Conservation (phyloP, 2,888 invertebrate genomes). For the Eupsilia transversa region DNA sequence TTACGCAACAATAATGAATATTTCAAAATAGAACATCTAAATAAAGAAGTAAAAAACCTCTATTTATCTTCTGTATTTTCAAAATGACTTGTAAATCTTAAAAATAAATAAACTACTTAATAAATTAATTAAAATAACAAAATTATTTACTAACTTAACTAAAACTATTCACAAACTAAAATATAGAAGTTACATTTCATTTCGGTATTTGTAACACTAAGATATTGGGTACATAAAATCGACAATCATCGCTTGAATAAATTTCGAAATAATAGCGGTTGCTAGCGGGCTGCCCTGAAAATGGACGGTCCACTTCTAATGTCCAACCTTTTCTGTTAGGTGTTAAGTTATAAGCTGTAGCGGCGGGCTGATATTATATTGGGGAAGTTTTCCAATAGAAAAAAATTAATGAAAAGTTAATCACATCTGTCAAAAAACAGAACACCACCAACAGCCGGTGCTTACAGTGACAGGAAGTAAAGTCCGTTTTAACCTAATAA, state of each 20-base stretch:
- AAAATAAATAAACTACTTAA: too few relatives aligned
- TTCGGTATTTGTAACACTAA: conserved; percentile 22
- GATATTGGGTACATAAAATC: conserved; percentile 55
- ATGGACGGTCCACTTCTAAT: conserved; percentile 59
- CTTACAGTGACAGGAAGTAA: neutral
- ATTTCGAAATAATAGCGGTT: conserved; percentile 66
- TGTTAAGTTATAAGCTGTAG: conserved; percentile 9
- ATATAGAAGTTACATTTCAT: neutral
- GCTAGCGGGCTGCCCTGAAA: conserved; percentile 49
- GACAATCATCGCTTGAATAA: conserved; percentile 68
- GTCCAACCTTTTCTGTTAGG: conserved; percentile 56
- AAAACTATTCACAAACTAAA: too few relatives aligned
- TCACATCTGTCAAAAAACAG: neutral
- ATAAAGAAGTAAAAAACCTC: too few relatives aligned
- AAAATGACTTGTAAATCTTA: too few relatives aligned
- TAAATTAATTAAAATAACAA: too few relatives aligned
- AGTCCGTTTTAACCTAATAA: neutral
- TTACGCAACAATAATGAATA: neutral
- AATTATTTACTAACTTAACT: too few relatives aligned
- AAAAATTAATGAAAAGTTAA: neutral
- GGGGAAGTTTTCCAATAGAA: neutral
- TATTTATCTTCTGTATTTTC: too few relatives aligned
- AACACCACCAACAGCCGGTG: neutral
- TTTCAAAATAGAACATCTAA: neutral
- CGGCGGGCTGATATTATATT: neutral